Evolutionary conservation across 2,113 vertebrate species (phyloP), one percentile per base, ranked within the genome.

Genomic region (Mandrillus leucophaeus): DNA sequence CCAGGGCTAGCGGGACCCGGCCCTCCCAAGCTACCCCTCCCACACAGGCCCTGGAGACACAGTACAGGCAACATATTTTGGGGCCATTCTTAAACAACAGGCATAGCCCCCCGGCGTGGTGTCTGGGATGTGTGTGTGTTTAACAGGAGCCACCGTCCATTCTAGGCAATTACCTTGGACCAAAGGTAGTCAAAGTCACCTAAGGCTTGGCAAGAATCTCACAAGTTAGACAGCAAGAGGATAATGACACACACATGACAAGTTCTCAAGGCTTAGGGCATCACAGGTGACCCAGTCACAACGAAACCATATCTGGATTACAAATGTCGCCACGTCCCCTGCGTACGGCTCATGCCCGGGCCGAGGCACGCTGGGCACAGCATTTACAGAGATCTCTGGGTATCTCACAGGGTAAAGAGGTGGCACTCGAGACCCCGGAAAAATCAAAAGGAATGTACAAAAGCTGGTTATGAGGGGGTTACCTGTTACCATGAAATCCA

Each of bases 61-160:
- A 38, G 11, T 2, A 4, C 25, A 27, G 0, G 18, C 17, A 35
- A 40, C 8, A 2, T 18, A 4, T 32, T 11, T 38, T 17, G 10
- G 25, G 35, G 72, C 20, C 12, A 2, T 20, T 45, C 43, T 5
- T 22, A 12, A 22, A 32, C 7, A 6, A 7, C 17, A 50, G 3
- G 57, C 50, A 18, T 8, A 1, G 17, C 43, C n/a, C n/a, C 5
- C 11, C 0, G 5, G 32, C 13, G 30, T 17, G 12, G 32, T n/a
- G 17, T 32, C 59, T 7, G 16, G 43, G 45, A 9, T 43, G 38
- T 20, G 57, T 40, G 38, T 43, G n/a, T 38, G 32, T 35, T 48
- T 11, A 16, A 23, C 0, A 2, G 27, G 11, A 12, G 23, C 73
- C 59, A 32, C 23, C 3, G 0, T 18, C 32, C 8, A 0, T 40